These are phyloP conservation scores for Ligdia adustata DNA, from an alignment of 2,888 invertebrate genomes.

Conservation along the genomic window DNA sequence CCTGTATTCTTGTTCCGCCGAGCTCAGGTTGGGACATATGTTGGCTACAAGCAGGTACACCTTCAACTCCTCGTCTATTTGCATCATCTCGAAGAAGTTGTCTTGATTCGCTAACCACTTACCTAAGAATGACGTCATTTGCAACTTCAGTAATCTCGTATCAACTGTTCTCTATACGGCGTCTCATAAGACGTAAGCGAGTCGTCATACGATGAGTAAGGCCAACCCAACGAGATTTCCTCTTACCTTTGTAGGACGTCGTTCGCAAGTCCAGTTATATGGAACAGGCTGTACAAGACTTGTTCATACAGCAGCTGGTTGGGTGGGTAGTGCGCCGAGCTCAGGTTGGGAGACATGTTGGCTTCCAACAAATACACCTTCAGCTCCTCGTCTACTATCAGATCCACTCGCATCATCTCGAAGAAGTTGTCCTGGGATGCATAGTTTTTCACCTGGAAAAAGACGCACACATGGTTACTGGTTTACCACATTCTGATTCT, in stretches of 20 bases:
- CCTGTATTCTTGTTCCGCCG: no score
- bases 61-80: slow-evolving; percentile 94
- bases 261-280: slow-evolving; percentile 89
- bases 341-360: slow-evolving; percentile 99
- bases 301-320: slow-evolving; percentile 96
- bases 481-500: background rate
- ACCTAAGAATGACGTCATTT: no score
- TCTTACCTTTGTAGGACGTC: slow-evolving; percentile 38
- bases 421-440: slow-evolving; percentile 90
- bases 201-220: no score
- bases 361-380: slow-evolving; percentile 96
- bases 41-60: slow-evolving; percentile 97
- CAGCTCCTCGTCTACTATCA: slow-evolving; percentile 94
- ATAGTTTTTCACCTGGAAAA: slow-evolving; percentile 68
- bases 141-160: no score
- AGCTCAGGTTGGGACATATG: slow-evolving; percentile 98
- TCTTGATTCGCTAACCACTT: no score
- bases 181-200: no score
- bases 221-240: no score
- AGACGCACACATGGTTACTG: background rate
- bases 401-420: slow-evolving; percentile 97
- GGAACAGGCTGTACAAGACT: slow-evolving; percentile 92
- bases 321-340: slow-evolving; percentile 95
- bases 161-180: no score
- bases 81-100: slow-evolving; percentile 97